phyloP scores from a whole-genome alignment of 1,140 invertebrate genomes.

The Musca vetustissima region DNA sequence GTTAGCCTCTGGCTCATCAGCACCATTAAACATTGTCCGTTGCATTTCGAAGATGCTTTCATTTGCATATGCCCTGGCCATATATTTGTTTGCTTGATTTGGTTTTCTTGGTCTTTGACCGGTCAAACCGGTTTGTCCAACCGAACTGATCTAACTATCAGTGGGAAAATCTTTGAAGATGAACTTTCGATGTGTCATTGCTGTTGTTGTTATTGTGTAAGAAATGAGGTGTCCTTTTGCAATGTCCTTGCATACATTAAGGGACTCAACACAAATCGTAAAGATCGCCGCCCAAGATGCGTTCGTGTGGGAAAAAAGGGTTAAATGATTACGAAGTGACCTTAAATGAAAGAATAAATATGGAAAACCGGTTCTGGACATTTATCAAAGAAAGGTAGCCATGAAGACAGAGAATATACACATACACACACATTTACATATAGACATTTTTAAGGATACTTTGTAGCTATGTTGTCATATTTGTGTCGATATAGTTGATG shows the following conservation, averaged over 20 bases:
- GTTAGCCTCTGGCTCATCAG: too few species aligned
- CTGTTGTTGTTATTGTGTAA: background rate
- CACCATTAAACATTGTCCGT: too few species aligned
- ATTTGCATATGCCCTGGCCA: too few species aligned
- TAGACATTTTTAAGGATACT: too few species aligned
- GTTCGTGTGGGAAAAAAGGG: slow-evolving; percentile 27
- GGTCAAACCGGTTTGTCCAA: slow-evolving; percentile 50
- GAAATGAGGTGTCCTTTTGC: slow-evolving; percentile 48
- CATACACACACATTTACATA: background rate
- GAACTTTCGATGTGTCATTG: slow-evolving; percentile 3
- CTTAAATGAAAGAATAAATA: background rate
- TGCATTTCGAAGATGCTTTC: too few species aligned
- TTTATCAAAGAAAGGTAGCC: background rate
- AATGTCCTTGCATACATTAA: slow-evolving; percentile 55
- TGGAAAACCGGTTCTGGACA: slow-evolving; percentile 54
- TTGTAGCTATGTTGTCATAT: too few species aligned
- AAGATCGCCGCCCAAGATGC: background rate
- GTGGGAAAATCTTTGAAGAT: slow-evolving; percentile 20
- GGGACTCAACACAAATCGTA: background rate
- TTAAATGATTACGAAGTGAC: slow-evolving; percentile 17
- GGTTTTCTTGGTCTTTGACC: slow-evolving; percentile 34
- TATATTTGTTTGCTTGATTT: too few species aligned
- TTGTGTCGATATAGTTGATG: too few species aligned
- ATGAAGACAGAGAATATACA: background rate
- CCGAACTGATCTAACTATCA: background rate